Conservation (phyloP, 2,888 invertebrate species). For the Aporophyla lueneburgensis region DNA sequence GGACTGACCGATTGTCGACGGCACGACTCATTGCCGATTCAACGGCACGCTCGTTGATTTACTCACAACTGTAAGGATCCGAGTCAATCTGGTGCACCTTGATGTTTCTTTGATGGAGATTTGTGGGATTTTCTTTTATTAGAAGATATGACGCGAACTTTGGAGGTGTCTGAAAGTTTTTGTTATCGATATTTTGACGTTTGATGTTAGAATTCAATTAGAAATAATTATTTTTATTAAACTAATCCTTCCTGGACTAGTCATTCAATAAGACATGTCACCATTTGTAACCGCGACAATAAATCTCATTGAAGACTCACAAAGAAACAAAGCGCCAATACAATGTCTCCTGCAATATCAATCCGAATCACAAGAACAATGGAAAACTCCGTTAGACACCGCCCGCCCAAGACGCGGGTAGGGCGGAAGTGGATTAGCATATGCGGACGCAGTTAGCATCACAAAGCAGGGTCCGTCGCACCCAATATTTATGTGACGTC, state of each 20-base stretch:
- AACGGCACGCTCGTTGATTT: conserved; percentile 81
- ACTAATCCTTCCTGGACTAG: too few relatives aligned
- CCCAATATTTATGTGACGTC: conserved; percentile 81
- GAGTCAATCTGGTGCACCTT: conserved; percentile 65
- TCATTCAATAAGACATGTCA: conserved; percentile 1
- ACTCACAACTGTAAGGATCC: conserved; percentile 74
- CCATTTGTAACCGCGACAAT: conserved; percentile 21
- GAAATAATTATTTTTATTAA: not conserved
- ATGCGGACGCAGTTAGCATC: conserved; percentile 81
- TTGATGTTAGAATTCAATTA: not conserved
- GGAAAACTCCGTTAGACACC: conserved; percentile 59
- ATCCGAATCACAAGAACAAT: conserved; percentile 59
- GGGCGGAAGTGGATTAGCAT: conserved; percentile 82
- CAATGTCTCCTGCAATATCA: conserved; percentile 53
- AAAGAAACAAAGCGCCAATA: conserved; percentile 52
- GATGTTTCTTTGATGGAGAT: conserved; percentile 20
- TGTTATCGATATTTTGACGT: not conserved
- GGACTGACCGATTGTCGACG: conserved; percentile 85
- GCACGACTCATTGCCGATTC: conserved; percentile 85
- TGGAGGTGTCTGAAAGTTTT: fast-evolving
- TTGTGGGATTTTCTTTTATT: not conserved
- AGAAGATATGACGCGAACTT: not conserved
- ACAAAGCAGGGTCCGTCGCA: conserved; percentile 76
- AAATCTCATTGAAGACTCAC: conserved; percentile 30
- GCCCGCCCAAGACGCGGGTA: conserved; percentile 74